A percentile compares a stretch with the other conserved stretches of the same genome.
Conservation (phyloP, 2,797 vertebrate species). For the Sandelia bainsii region DNA sequence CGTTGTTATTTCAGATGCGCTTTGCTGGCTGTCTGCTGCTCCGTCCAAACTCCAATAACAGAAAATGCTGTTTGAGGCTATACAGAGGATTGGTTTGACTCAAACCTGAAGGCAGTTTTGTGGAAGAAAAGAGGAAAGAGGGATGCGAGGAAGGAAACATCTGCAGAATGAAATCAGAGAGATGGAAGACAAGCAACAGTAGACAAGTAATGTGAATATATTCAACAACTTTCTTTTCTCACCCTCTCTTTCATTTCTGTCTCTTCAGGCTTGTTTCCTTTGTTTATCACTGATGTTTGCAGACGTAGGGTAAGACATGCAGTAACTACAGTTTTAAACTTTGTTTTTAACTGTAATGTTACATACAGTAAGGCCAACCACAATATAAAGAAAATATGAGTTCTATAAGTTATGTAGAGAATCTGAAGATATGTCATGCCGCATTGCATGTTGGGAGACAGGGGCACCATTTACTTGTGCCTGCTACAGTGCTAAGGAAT, state of each 20-base stretch:
- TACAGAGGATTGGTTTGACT: slow-evolving; percentile 15
- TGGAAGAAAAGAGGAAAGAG: neutral
- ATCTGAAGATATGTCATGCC: too few relatives aligned
- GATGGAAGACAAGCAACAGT: neutral
- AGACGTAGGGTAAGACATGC: neutral
- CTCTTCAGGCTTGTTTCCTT: neutral
- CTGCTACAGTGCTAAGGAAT: too few relatives aligned
- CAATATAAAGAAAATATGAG: too few relatives aligned
- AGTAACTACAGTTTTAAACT: neutral
- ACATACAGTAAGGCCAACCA: neutral
- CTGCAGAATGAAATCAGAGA: slow-evolving; percentile 22
- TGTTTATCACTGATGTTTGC: neutral
- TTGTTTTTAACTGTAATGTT: slow-evolving; percentile 11
- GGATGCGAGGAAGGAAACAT: slow-evolving; percentile 9
- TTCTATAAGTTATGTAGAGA: too few relatives aligned
- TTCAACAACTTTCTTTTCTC: neutral
- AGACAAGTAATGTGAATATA: slow-evolving; percentile 4
- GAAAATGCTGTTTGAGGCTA: slow-evolving; percentile 34
- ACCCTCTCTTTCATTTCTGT: neutral
- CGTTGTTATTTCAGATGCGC: slow-evolving; percentile 42
- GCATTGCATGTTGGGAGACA: too few relatives aligned
- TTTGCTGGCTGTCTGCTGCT: slow-evolving; percentile 25
- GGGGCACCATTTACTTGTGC: too few relatives aligned
- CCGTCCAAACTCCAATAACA: slow-evolving; percentile 29
- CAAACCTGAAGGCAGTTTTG: slow-evolving; percentile 11